Evolutionary conservation across 2,797 vertebrate species (phyloP), one percentile per base, ranked within the genome.

Genomic region (Borostomias antarcticus): DNA sequence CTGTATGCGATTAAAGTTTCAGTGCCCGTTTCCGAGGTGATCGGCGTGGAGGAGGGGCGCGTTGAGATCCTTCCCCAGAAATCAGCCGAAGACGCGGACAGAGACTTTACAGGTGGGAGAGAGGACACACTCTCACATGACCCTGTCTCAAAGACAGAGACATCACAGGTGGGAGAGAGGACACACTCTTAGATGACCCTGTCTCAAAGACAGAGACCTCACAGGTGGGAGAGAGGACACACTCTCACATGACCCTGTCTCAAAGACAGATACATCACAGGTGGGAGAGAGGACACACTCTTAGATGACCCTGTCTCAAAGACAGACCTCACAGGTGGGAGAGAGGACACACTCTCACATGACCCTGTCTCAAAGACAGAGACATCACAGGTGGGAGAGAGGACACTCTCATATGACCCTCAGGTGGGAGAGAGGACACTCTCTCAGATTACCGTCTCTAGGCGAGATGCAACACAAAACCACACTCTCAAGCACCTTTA

Each of bases 221-320:
- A n/a, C n/a, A n/a, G n/a, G n/a, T n/a, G n/a, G n/a, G n/a, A n/a
- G n/a, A n/a, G n/a, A n/a, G n/a, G n/a, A n/a, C n/a, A n/a, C n/a
- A n/a, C n/a, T n/a, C n/a, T n/a, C n/a, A n/a, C n/a, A n/a, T n/a
- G n/a, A n/a, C n/a, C n/a, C n/a, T n/a, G n/a, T n/a, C n/a, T n/a
- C n/a, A n/a, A n/a, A n/a, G 92, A 92, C 64, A 89, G 87, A 81
- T 89, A 88, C 79, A 94, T 94, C 78, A 94, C 93, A 68, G 86
- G 93, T 93, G 70, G 67, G 87, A 73, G 37, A 28, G 3, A 40
- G 1, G 21, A 53, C 47, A 59, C 48, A 43, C 48, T 43, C 30
- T 66, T 32, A 1, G 21, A 53, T 58, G 17, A 75, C 58, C 59
- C 35, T 54, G 48, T 32, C n/a, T 2, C n/a, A 69, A n/a, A n/a